These are phyloP conservation scores for Nineta flava DNA, from an alignment of 2,888 invertebrate genomes.

Conservation along the genomic window DNA sequence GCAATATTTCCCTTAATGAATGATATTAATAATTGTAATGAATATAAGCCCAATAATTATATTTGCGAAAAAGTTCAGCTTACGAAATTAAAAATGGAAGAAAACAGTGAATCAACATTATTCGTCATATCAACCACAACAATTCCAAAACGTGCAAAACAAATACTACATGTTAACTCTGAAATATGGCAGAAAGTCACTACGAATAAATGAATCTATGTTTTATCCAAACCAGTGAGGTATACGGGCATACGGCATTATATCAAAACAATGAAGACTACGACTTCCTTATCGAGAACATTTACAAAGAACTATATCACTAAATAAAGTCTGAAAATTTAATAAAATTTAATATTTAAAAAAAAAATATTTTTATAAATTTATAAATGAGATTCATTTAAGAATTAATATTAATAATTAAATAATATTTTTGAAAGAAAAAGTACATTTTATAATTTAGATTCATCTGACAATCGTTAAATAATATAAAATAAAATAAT, in stretches of 20 bases:
- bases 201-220: neutral
- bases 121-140: neutral
- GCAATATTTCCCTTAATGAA: neutral
- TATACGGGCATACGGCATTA: too few species aligned
- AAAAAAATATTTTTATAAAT: too few species aligned
- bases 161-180: neutral
- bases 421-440: too few species aligned
- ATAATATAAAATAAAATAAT: too few species aligned
- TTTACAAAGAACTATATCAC: too few species aligned
- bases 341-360: too few species aligned
- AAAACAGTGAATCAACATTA: neutral
- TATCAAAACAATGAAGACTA: neutral
- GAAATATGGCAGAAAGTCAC: neutral
- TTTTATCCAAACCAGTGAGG: neutral
- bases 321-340: too few species aligned
- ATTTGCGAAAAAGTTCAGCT: neutral
- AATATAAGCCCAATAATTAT: neutral
- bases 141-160: neutral
- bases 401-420: too few species aligned
- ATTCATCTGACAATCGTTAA: too few species aligned
- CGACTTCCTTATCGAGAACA: neutral
- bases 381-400: too few species aligned
- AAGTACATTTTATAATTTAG: too few species aligned
- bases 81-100: neutral
- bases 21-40: neutral